Conservation (phyloP, 1,140 invertebrate species). For the Lasaia peninsularis region DNA sequence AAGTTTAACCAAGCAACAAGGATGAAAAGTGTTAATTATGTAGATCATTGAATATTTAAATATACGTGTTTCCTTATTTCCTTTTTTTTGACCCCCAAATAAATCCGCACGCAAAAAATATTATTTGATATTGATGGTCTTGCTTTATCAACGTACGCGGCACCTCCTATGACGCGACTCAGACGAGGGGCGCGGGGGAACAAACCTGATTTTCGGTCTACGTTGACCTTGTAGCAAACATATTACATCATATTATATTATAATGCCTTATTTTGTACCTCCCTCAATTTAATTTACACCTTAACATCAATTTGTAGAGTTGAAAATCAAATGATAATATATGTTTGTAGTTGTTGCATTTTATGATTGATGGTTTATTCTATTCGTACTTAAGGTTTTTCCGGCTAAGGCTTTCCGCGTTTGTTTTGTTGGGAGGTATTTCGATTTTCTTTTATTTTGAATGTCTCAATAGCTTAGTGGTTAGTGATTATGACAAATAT, state of each 20-base stretch:
- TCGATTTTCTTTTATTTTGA: constrained; percentile 29
- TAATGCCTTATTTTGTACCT: constrained; percentile 53
- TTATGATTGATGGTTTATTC: constrained; percentile 24
- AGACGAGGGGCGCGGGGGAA: constrained; percentile 31
- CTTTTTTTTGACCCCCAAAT: neutral
- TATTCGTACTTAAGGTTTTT: constrained; percentile 55
- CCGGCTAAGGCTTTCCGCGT: constrained; percentile 66
- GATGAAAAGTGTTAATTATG: no score
- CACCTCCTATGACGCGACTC: constrained; percentile 51
- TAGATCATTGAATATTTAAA: no score
- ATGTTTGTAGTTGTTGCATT: constrained; percentile 3
- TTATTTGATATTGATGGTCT: neutral
- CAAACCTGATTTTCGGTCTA: constrained; percentile 76
- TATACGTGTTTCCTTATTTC: no score
- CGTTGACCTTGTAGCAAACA: constrained; percentile 70
- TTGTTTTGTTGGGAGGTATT: constrained; percentile 41
- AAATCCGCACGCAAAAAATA: neutral
- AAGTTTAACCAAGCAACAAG: no score
- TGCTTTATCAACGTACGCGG: constrained; percentile 35
- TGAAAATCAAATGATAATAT: neutral
- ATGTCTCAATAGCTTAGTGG: neutral
- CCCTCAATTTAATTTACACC: constrained; percentile 23
- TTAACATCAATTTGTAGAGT: constrained; percentile 22
- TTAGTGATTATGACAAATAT: neutral
- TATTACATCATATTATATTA: constrained; percentile 67